These are phyloP conservation scores for Sussaba pulchella DNA, from an alignment of 2,888 invertebrate species.

Conservation along the genomic window DNA sequence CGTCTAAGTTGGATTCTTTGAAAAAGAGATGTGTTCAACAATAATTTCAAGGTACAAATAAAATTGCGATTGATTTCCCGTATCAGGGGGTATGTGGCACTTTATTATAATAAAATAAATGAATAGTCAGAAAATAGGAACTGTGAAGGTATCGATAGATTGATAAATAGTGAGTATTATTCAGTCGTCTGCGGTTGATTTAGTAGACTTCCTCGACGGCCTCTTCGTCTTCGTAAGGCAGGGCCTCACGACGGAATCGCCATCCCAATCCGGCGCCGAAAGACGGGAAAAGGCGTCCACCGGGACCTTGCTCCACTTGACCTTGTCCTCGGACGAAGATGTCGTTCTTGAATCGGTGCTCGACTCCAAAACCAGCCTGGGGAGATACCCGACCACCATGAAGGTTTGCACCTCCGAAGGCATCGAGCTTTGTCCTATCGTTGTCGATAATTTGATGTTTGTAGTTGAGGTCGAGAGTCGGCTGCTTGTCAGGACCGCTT, in stretches of 20 bases:
- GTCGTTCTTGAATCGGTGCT: constrained; percentile 67
- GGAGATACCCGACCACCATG: constrained; percentile 62
- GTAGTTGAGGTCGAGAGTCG: constrained; percentile 62
- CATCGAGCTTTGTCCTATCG: constrained; percentile 58
- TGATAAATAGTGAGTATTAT: neutral
- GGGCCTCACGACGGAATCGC: constrained; percentile 63
- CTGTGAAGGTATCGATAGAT: no score
- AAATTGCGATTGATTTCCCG: no score
- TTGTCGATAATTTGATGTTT: constrained; percentile 60
- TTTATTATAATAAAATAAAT: no score
- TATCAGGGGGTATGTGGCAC: no score
- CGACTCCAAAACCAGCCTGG: constrained; percentile 67
- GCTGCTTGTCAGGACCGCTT: constrained; percentile 52
- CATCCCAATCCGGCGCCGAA: constrained; percentile 60
- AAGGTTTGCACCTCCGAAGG: constrained; percentile 68
- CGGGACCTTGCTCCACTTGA: constrained; percentile 58
- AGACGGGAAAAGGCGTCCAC: constrained; percentile 61
- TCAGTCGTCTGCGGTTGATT: constrained; percentile 8
- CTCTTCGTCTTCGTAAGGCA: constrained; percentile 42
- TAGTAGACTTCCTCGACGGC: constrained; percentile 20
- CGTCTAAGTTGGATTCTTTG: no score
- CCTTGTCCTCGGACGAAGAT: constrained; percentile 67
- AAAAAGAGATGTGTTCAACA: no score
- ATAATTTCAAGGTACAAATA: no score
- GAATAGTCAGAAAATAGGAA: no score